Evolutionary conservation across 2,888 invertebrate genomes (phyloP), one percentile per base, ranked within the genome.

Genomic region (Exocentrus adspersus): DNA sequence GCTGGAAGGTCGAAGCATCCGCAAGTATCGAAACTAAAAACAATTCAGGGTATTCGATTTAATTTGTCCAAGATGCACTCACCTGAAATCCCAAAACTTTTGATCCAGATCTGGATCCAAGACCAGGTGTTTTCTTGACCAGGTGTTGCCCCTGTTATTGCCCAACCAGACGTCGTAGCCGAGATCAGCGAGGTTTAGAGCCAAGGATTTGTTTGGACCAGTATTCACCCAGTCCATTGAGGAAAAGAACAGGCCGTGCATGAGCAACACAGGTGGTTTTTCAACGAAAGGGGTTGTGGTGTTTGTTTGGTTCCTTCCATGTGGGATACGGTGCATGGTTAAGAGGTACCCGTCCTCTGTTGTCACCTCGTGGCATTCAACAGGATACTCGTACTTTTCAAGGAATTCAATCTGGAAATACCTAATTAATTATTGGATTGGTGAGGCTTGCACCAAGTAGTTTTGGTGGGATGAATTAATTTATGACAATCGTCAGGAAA

Each of bases 291-390:
- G 9, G 24, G 9, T 19, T 20, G n/a, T 10, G n/a, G 74, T 67
- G 1, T 45, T 70, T 45, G 67, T 67, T 7, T 72, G 73, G 14
- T 45, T 69, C 63, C 60, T 63, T 19, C 85, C 85, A 68, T 79
- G 71, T 1, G 86, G 86, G 62, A 89, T 87, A 50, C 88, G 79
- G 68, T 88, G 87, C 32, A 89, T 60, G 41, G 81, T 81, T 21
- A 89, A 77, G 37, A 88, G 81, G 74, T 86, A 89, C 0, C 87
- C 88, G 78, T 89, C 88, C n/a, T 80, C 67, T 0, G 89, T 88
- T 5, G 73, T 76, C 0, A 83, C 80, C 6, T 71, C 65, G 69
- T 85, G 82, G 2, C 69, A 75, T 76, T 85, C 85, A 0, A 77
- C 78, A 0, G 82, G 81, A 69, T 83, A 86, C 28, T 65, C 70